Conservation (phyloP, 2,888 invertebrate species). For the Choreutis nemorana region DNA sequence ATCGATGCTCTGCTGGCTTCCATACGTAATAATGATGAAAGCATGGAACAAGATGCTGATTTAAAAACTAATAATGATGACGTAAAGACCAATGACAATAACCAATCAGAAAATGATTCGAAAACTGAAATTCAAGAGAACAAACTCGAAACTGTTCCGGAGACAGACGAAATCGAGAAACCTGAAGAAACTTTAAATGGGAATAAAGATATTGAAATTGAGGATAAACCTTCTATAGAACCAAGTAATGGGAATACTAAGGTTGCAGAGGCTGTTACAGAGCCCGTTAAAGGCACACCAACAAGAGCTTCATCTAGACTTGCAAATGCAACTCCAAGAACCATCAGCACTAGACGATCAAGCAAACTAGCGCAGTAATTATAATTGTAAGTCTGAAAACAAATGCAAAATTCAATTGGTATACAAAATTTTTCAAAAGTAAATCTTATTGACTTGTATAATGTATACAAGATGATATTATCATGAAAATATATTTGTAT, state of each 20-base stretch:
- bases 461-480: no score
- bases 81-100: background rate
- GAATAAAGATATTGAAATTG: conserved; percentile 1
- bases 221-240: background rate
- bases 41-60: background rate
- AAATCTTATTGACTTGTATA: no score
- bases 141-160: conserved; percentile 4
- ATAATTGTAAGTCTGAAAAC: no score
- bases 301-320: conserved; percentile 25
- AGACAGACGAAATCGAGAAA: conserved; percentile 4
- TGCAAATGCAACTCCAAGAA: conserved; percentile 25
- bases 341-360: conserved; percentile 33
- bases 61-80: background rate
- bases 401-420: no score
- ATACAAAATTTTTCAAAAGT: no score
- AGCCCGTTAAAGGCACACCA: conserved; percentile 22
- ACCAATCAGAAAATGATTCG: background rate
- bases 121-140: conserved; percentile 3
- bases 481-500: no score
- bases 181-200: conserved; percentile 5
- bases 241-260: background rate
- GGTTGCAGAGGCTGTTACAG: conserved; percentile 1
- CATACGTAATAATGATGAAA: background rate
- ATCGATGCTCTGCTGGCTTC: no score
- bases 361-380: conserved; percentile 30